Evolutionary conservation across 2,797 vertebrate species (phyloP).

Genomic region (Brachyrhaphis roseni): DNA sequence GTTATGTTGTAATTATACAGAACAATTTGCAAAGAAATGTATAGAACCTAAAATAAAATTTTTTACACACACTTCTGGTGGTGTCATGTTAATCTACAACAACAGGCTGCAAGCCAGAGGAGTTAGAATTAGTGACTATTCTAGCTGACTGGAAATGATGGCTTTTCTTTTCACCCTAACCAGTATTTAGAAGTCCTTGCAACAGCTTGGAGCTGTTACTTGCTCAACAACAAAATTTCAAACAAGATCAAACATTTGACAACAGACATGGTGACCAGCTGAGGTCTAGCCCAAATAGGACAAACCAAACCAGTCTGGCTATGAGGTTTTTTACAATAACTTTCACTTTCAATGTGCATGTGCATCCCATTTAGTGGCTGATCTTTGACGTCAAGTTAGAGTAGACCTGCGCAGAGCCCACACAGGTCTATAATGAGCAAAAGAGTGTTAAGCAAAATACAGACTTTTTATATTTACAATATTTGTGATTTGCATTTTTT

Average conservation of each 20-base stretch:
- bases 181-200: slow-evolving; percentile 51
- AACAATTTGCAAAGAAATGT: neutral
- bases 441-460: slow-evolving; percentile 65
- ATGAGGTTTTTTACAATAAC: slow-evolving; percentile 62
- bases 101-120: slow-evolving; percentile 7
- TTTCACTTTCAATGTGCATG: slow-evolving; percentile 44
- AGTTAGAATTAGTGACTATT: slow-evolving; percentile 6
- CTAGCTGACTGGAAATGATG: slow-evolving; percentile 51
- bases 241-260: slow-evolving; percentile 58
- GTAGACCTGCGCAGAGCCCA: slow-evolving; percentile 68
- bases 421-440: slow-evolving; percentile 64
- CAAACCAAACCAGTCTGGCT: slow-evolving; percentile 51
- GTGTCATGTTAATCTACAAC: slow-evolving; percentile 24
- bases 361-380: slow-evolving; percentile 63
- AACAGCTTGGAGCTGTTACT: slow-evolving; percentile 45
- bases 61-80: slow-evolving; percentile 7
- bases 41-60: neutral
- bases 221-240: slow-evolving; percentile 52
- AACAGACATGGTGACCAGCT: slow-evolving; percentile 48
- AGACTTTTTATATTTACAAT: slow-evolving; percentile 64
- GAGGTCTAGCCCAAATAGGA: slow-evolving; percentile 57
- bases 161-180: slow-evolving; percentile 47
- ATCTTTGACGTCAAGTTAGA: slow-evolving; percentile 74
- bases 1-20: neutral
- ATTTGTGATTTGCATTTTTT: slow-evolving; percentile 60